Evolutionary conservation across 2,888 invertebrate genomes (phyloP).

Genomic region (Tethea ocularis): DNA sequence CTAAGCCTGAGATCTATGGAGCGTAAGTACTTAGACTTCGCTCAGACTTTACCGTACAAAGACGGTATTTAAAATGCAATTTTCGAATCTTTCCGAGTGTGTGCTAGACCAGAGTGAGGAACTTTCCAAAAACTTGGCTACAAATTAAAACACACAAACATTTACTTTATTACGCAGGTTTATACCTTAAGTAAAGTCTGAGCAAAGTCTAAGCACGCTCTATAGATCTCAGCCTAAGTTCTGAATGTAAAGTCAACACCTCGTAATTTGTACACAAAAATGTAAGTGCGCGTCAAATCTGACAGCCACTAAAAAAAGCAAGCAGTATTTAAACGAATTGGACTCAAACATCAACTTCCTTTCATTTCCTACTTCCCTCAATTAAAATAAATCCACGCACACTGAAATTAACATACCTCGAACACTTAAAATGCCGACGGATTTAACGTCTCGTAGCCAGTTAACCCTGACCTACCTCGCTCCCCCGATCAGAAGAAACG

Average conservation of each 20-base stretch:
- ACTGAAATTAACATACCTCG: conserved; percentile 67
- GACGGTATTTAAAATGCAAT: too few species aligned
- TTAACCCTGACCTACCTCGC: conserved; percentile 34
- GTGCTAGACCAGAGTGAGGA: too few species aligned
- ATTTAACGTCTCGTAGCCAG: conserved; percentile 29
- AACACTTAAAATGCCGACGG: conserved; percentile 59
- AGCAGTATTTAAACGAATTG: conserved; percentile 11
- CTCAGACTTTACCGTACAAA: too few species aligned
- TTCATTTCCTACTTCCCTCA: conserved; percentile 54
- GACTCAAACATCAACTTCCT: conserved; percentile 36
- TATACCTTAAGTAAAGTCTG: too few species aligned
- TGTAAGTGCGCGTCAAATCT: background rate
- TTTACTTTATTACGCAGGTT: too few species aligned
- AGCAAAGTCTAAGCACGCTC: too few species aligned
- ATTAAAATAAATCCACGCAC: conserved; percentile 65
- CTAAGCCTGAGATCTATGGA: too few species aligned
- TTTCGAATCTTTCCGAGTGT: too few species aligned
- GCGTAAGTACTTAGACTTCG: too few species aligned
- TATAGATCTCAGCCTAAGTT: background rate
- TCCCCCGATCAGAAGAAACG: background rate
- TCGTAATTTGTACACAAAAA: background rate
- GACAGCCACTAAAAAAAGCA: conserved; percentile 10
- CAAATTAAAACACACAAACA: too few species aligned
- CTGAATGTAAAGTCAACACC: conserved; percentile 15
- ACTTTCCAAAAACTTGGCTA: too few species aligned